Base-by-base conservation (phyloP, 2,113 vertebrate genomes). In the Vidua chalybeata region DNA sequence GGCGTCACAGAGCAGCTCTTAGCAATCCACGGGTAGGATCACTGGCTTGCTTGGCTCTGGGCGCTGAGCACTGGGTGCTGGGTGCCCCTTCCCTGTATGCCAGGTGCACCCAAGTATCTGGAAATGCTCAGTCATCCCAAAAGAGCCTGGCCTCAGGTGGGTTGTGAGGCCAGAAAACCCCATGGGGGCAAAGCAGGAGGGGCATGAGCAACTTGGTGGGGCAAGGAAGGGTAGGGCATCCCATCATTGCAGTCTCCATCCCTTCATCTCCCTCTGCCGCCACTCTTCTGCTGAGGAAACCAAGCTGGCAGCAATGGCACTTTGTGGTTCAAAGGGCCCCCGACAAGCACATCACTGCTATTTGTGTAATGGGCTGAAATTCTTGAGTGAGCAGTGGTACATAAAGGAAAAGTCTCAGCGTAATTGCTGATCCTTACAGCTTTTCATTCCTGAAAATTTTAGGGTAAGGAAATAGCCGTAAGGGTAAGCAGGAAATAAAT, bases 161-260 rank as follows among this genome's bases (percentile, higher is more conserved):
- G 27, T 3, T 49, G 11, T 3, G 14, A 80, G 27, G 66, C 23
- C 80, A 88, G 49, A 55, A 92, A 56, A 16, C 27, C 1, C 0
- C 0, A 0, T 1, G 4, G 15, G 27, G 31, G 39, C 41, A 69
- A 66, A 74, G 55, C 43, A 48, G 35, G 51, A 90, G 10, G 2
- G 51, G 15, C 15, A 33, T 0, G 5, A 73, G 33, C 0, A 0
- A 31, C 14, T 66, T 2, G 1, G 1, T 6, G 71, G 31, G 37
- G 68, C 0, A 1, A 48, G 39, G 52, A 77, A 62, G 17, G 7
- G 16, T 39, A 77, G 22, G 27, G 37, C 45, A 79, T 63, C 58
- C 52, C 6, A 2, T 41, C 4, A 0, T 21, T 1, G 1, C 33
- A 46, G 31, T 46, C 27, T 66, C 28, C 2, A 0, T 71, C 61